Evolutionary conservation across 2,113 vertebrate species (phyloP).

Genomic region (Vimba vimba): DNA sequence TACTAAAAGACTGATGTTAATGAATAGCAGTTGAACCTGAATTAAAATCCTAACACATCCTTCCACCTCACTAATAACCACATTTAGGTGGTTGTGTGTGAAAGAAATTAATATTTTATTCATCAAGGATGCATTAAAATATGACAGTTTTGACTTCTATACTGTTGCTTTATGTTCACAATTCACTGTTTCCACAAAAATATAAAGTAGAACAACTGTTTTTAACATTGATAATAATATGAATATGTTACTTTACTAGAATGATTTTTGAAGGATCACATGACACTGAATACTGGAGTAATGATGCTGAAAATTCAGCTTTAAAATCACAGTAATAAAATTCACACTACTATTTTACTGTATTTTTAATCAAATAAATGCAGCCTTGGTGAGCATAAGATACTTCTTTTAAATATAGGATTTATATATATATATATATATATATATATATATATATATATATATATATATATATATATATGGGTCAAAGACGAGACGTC

Average conservation of each 20-base stretch:
- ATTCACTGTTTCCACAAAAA: not conserved
- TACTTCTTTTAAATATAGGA: no score
- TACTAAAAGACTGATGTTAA: not conserved
- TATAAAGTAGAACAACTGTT: not conserved
- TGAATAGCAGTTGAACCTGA: conserved; percentile 8
- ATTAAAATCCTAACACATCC: not conserved
- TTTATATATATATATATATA: no score
- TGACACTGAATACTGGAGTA: not conserved
- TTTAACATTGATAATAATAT: not conserved
- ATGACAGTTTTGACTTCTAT: not conserved
- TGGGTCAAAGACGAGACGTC: no score
- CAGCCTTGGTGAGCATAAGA: no score
- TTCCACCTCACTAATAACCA: not conserved
- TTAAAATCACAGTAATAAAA: not conserved
- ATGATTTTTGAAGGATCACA: not conserved
- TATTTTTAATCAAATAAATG: no score
- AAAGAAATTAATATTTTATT: not conserved
- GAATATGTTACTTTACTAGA: not conserved
- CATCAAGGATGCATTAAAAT: not conserved
- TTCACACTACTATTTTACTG: not conserved
- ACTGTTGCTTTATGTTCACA: not conserved
- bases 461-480: no score
- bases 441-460: no score
- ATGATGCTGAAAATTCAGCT: not conserved
- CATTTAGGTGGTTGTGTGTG: not conserved